phyloP scores from a whole-genome alignment of 2,113 vertebrate species.

The Nycticorax nycticorax region DNA sequence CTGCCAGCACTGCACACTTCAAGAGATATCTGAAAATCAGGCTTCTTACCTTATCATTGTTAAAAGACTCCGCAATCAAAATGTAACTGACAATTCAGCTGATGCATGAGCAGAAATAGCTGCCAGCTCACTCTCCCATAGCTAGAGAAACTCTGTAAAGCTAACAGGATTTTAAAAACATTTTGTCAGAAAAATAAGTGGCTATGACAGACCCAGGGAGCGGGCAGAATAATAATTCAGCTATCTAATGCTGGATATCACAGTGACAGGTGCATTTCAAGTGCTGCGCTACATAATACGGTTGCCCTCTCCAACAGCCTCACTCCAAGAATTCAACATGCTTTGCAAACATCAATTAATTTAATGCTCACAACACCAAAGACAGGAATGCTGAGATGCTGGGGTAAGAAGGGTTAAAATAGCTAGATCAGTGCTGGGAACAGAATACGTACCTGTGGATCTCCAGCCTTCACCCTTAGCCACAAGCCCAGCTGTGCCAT shows the following conservation, averaged over 20 bases:
- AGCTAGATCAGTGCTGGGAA: neutral
- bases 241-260: neutral
- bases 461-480: neutral
- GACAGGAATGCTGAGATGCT: neutral
- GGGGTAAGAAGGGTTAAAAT: neutral
- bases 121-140: constrained; percentile 54
- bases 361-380: accelerated
- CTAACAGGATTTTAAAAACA: constrained; percentile 65
- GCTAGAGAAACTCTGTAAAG: constrained; percentile 35
- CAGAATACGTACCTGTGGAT: neutral
- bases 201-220: constrained; percentile 51
- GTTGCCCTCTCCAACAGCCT: neutral
- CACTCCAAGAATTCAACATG: neutral
- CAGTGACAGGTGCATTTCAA: neutral
- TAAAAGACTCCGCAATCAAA: constrained; percentile 64
- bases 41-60: constrained; percentile 65
- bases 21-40: constrained; percentile 53
- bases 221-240: constrained; percentile 39
- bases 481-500: neutral
- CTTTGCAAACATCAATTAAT: neutral
- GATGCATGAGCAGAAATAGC: constrained; percentile 46
- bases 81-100: constrained; percentile 61
- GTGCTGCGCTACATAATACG: neutral
- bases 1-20: constrained; percentile 64
- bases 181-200: constrained; percentile 70